A percentile compares a stretch with the other conserved stretches of the same genome.
Evolutionary conservation across 2,113 vertebrate species (phyloP).

Genomic region (Leucoraja erinaceus): DNA sequence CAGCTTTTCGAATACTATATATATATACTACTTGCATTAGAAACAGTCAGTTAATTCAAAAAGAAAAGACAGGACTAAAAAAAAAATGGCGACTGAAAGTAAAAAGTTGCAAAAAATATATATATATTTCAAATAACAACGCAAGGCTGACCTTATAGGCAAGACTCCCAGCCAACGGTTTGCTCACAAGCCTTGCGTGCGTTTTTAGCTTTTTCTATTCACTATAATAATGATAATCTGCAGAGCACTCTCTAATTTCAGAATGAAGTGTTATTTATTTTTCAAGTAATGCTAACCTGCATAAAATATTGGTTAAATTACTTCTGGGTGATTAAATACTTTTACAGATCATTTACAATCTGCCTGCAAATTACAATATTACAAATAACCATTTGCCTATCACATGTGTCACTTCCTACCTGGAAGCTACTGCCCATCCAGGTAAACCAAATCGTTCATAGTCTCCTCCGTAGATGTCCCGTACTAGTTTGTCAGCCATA

Average conservation of each 20-base stretch:
- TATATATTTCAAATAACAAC: neutral
- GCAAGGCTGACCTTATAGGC: no score
- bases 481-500: slow-evolving; percentile 65
- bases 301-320: neutral
- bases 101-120: neutral
- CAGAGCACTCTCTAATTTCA: neutral
- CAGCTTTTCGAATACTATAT: neutral
- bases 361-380: no score
- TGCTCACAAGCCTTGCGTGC: neutral
- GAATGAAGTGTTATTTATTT: neutral
- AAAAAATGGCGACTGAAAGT: neutral
- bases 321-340: neutral
- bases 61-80: no score
- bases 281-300: neutral
- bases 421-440: slow-evolving; percentile 72
- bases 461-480: slow-evolving; percentile 72
- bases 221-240: neutral
- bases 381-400: neutral
- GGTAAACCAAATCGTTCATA: slow-evolving; percentile 71
- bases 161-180: no score
- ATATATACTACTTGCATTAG: neutral
- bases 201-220: neutral
- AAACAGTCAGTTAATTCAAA: neutral
- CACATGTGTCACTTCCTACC: slow-evolving; percentile 48
- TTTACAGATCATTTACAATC: neutral